Conservation (phyloP, 2,797 vertebrate species). For the Dallia pectoralis region DNA sequence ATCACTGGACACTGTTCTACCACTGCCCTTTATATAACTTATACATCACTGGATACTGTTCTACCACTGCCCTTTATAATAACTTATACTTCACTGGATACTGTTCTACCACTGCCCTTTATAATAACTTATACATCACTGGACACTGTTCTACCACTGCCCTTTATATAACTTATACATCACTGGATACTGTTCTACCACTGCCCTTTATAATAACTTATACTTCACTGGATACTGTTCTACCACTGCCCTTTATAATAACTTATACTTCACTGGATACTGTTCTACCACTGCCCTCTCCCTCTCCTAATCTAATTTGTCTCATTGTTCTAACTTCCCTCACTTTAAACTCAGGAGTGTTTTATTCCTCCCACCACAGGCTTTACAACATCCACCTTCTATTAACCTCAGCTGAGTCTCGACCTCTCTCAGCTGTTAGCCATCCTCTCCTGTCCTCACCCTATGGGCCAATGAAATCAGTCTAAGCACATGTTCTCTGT, state of each 20-base stretch:
- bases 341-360: neutral
- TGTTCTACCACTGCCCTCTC: constrained; percentile 28
- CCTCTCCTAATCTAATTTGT: constrained; percentile 22
- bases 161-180: constrained; percentile 37
- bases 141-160: constrained; percentile 10
- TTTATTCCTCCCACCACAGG: neutral
- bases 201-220: no score
- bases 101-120: constrained; percentile 21
- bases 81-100: constrained; percentile 37
- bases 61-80: no score
- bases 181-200: no score
- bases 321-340: neutral
- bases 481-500: neutral
- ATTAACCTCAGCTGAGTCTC: no score
- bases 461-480: neutral
- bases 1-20: constrained; percentile 23
- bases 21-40: constrained; percentile 28
- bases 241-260: constrained; percentile 21
- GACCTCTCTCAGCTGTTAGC: neutral
- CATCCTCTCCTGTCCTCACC: no score
- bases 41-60: no score
- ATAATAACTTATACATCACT: constrained; percentile 34
- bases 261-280: constrained; percentile 38
- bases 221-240: constrained; percentile 32
- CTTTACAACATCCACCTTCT: neutral